Base-by-base conservation (phyloP, 30 jellyfish, hydroid and myxozoan species). In the Chironex yamaguchii region DNA sequence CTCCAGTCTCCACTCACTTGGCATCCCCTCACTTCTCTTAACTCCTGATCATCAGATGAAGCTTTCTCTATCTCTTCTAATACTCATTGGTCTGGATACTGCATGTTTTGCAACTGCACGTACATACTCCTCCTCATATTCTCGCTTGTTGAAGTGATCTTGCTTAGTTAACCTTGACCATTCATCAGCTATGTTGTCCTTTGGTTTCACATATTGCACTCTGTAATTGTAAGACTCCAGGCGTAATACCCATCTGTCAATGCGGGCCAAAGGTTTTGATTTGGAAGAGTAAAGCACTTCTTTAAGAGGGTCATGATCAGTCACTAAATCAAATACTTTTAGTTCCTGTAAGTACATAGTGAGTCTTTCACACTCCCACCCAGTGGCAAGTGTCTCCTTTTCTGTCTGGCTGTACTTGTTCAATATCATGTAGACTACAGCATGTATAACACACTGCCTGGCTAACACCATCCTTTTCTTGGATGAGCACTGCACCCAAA, bases 301-400 rank as follows among this genome's bases (percentile, higher is more conserved):
- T 17, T 42, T 42, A 6, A 42, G 17, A 42, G 58, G 17, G 13
- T 42, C 58, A 6, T 42, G 58, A 17, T 42, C 58, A 17, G 58
- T 42, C 58, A 42, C 58, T 42, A 42, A 42, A 42, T 42, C 58
- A 42, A 42, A 42, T 42, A 17, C 17, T 42, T 42, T 17, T 42
- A 42, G 58, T 42, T 17, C 17, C 58, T 42, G 58, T 9, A 42
- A 6, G 58, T 42, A 42, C 17, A 42, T 42, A 42, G 13, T 9
- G 58, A 42, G 17, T 42, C 9, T 42, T 42, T 42, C 58, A 42
- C 58, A 42, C 17, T 42, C 58, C 58, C 58, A 70, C 1, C 80
- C 80, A 1, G 71, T 52, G 24, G 96, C 97, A 9, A 89, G 48
- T 22, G 74, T 75, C 53, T 81, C 97, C 63, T 89, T 81, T 42